Percentiles rank a stretch among this genome's conserved stretches.
Conservation (phyloP, 2,113 vertebrate genomes). For the Euleptes europaea region DNA sequence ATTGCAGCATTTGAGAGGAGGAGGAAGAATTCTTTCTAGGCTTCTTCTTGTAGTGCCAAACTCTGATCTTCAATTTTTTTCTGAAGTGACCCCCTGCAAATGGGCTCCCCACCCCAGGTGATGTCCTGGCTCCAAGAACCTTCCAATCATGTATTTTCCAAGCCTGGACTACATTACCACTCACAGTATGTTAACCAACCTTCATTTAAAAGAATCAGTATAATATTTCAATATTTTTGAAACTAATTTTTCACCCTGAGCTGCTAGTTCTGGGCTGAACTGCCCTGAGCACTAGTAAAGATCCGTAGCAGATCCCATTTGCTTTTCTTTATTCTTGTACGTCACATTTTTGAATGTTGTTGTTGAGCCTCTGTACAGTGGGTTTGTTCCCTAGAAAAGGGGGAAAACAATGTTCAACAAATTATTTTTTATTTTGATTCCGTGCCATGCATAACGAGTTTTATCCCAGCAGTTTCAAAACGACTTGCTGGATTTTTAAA, state of each 20-base stretch:
- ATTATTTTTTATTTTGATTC: neutral
- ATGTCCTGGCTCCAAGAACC: neutral
- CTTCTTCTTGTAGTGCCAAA: no score
- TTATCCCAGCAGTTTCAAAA: neutral
- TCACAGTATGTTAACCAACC: slow-evolving; percentile 39
- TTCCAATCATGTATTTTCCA: neutral
- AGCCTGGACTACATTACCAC: slow-evolving; percentile 33
- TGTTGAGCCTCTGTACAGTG: slow-evolving; percentile 93
- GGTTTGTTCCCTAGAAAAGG: slow-evolving; percentile 88
- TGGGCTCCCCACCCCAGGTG: neutral
- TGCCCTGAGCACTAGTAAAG: slow-evolving; percentile 60
- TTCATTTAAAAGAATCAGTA: slow-evolving; percentile 42
- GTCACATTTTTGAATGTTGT: slow-evolving; percentile 97
- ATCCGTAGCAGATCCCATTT: slow-evolving; percentile 70
- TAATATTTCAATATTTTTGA: slow-evolving; percentile 51
- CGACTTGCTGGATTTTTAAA: no score
- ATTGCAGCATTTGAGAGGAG: no score
- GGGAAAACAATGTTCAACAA: neutral
- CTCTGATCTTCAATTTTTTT: neutral
- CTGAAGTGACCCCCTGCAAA: neutral
- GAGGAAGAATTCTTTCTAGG: no score
- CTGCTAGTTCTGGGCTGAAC: neutral
- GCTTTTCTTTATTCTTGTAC: slow-evolving; percentile 85
- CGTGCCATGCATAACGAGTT: neutral
- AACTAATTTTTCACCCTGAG: slow-evolving; percentile 20